These are phyloP conservation scores for Propithecus perrieri DNA, from an alignment of 2,797 vertebrate genomes.

Conservation along the genomic window DNA sequence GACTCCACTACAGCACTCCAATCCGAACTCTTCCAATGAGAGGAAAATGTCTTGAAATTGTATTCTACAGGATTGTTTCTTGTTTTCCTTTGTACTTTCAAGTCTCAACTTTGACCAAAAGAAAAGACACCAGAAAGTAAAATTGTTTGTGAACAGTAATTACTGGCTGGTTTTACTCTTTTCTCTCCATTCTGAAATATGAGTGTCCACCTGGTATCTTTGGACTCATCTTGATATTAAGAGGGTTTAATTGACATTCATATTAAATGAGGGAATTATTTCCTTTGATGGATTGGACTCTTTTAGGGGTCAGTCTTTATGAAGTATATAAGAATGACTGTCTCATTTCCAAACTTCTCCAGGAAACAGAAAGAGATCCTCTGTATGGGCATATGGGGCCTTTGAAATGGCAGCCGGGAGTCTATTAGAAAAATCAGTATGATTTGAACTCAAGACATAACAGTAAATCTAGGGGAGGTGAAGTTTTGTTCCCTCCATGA, in stretches of 20 bases:
- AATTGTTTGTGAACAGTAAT: neutral
- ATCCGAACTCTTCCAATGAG: neutral
- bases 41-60: neutral
- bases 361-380: neutral
- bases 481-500: neutral
- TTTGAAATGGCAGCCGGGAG: neutral
- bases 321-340: neutral
- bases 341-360: neutral
- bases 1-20: neutral
- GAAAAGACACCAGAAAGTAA: neutral
- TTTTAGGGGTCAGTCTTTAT: neutral
- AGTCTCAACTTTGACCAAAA: constrained; percentile 15
- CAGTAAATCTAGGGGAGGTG: neutral
- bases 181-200: constrained; percentile 22
- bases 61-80: neutral
- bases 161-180: neutral
- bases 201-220: neutral
- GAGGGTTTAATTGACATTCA: neutral
- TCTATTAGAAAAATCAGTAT: neutral
- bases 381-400: neutral
- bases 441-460: neutral
- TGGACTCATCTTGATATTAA: constrained; percentile 9
- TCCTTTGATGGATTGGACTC: constrained; percentile 9
- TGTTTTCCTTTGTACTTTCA: neutral
- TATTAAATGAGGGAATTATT: neutral